These are phyloP conservation scores for Arctopsyche grandis DNA, from an alignment of 1,140 invertebrate genomes.

Conservation along the genomic window DNA sequence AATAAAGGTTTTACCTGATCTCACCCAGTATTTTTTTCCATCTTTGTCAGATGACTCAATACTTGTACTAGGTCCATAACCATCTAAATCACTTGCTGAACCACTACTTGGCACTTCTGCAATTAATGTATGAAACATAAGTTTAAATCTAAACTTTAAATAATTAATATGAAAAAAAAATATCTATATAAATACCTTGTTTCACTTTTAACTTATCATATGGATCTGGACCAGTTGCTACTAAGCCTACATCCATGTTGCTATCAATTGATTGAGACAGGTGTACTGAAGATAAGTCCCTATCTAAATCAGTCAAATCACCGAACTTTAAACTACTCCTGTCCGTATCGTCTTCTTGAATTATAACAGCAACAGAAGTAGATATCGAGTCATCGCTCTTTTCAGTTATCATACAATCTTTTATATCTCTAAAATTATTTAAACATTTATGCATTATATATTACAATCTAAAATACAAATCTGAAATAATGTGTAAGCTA, in stretches of 20 bases:
- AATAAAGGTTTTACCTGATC: constrained; percentile 62
- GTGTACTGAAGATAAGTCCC: constrained; percentile 60
- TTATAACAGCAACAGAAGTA: constrained; percentile 51
- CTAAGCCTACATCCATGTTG: constrained; percentile 55
- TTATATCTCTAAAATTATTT: constrained; percentile 14
- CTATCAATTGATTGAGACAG: constrained; percentile 64
- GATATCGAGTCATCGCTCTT: constrained; percentile 62
- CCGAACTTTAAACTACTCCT: constrained; percentile 55
- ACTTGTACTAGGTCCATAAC: constrained; percentile 69
- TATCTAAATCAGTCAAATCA: constrained; percentile 57
- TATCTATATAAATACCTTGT: constrained; percentile 59
- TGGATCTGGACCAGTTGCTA: constrained; percentile 65
- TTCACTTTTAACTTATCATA: constrained; percentile 68
- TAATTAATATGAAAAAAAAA: not conserved
- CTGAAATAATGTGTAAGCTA: not conserved
- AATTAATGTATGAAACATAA: constrained; percentile 25
- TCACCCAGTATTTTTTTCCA: constrained; percentile 66
- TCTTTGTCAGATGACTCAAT: constrained; percentile 70
- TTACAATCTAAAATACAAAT: not conserved
- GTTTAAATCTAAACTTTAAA: not conserved
- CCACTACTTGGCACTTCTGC: constrained; percentile 64
- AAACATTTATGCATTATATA: not conserved
- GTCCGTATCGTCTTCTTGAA: constrained; percentile 51
- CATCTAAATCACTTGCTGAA: constrained; percentile 68
- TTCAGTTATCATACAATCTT: constrained; percentile 17